Evolutionary conservation across 2,888 invertebrate species (phyloP).

Genomic region (Trissolcus japonicus): DNA sequence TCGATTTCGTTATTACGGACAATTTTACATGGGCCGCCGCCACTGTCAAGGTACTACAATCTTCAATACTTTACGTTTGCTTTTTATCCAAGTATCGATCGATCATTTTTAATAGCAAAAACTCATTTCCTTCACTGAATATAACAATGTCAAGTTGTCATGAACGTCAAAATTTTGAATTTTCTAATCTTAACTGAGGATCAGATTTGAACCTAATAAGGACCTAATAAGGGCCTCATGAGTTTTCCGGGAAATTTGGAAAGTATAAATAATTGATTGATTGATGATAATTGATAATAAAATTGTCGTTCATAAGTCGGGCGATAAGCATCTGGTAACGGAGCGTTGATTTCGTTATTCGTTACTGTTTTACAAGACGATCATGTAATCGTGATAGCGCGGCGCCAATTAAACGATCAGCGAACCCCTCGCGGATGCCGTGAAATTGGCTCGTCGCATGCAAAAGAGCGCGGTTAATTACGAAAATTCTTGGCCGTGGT

Average conservation of each 20-base stretch:
- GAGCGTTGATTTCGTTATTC: conserved; percentile 39
- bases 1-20: conserved; percentile 42
- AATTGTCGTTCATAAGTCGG: conserved; percentile 1
- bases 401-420: conserved; percentile 56
- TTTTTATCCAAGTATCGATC: conserved; percentile 15
- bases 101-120: conserved; percentile 22
- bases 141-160: not conserved
- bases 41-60: not conserved
- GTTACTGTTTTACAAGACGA: conserved; percentile 51
- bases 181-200: not conserved
- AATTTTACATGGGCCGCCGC: conserved; percentile 33
- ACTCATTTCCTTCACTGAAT: conserved; percentile 12
- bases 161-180: not conserved
- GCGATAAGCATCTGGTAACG: conserved; percentile 39
- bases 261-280: too few relatives aligned
- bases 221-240: too few relatives aligned
- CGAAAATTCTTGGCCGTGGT: conserved; percentile 46
- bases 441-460: conserved; percentile 53
- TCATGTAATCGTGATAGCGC: conserved; percentile 51
- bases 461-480: conserved; percentile 55
- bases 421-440: conserved; percentile 37
- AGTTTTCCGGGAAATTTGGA: too few relatives aligned
- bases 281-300: not conserved
- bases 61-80: conserved; percentile 21
- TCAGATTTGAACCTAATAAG: too few relatives aligned